Evolutionary conservation across 30 jellyfish, hydroid and myxozoan genomes (phyloP).

Genomic region (Cassiopea xamachana): DNA sequence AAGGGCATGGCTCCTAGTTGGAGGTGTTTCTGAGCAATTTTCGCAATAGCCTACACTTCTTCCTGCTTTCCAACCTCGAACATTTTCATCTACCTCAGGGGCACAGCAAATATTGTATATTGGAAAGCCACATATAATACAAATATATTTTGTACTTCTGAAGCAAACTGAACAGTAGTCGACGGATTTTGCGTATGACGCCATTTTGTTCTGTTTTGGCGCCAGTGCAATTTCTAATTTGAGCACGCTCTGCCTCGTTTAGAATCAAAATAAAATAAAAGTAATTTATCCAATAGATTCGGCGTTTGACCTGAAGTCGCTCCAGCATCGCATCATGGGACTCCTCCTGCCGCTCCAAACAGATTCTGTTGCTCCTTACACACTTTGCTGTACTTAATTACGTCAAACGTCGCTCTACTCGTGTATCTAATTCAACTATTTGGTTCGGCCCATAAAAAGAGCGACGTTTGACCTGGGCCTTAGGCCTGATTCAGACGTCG

Average conservation of each 20-base stretch:
- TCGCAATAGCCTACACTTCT: slow-evolving; percentile 29
- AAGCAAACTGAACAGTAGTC: slow-evolving; percentile 17
- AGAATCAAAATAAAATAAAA: neutral
- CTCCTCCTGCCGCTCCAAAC: neutral
- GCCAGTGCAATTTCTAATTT: slow-evolving; percentile 18
- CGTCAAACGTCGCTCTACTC: slow-evolving; percentile 19
- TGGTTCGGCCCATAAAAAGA: slow-evolving; percentile 47
- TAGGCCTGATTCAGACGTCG: neutral
- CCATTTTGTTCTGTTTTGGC: slow-evolving; percentile 27
- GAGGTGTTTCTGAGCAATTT: neutral
- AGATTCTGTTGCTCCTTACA: slow-evolving; percentile 25
- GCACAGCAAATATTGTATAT: slow-evolving; percentile 23
- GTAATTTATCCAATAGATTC: slow-evolving; percentile 36
- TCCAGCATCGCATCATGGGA: neutral
- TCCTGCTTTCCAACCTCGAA: slow-evolving; percentile 27
- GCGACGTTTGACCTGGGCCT: slow-evolving; percentile 56
- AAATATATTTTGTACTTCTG: slow-evolving; percentile 17
- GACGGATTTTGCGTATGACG: neutral
- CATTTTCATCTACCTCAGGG: slow-evolving; percentile 9
- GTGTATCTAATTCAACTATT: slow-evolving; percentile 22
- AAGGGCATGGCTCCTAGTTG: neutral
- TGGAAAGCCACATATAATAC: slow-evolving; percentile 27
- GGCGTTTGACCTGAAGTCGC: slow-evolving; percentile 22
- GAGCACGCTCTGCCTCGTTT: slow-evolving; percentile 43
- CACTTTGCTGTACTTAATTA: slow-evolving; percentile 28